phyloP scores from a whole-genome alignment of 2,113 vertebrate species.

The Sander lucioperca region DNA sequence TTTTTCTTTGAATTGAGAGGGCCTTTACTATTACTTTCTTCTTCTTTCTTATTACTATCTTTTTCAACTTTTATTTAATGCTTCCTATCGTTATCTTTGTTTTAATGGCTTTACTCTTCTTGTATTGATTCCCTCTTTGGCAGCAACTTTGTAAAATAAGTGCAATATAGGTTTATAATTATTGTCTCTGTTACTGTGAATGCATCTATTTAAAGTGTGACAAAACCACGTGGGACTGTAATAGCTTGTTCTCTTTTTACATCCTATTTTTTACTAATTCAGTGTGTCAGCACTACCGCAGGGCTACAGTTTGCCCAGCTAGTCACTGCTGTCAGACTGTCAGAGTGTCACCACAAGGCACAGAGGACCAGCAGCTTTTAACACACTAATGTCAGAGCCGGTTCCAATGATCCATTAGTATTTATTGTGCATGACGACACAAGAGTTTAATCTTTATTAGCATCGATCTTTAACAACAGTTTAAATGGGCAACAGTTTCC shows the following conservation, averaged over 20 bases:
- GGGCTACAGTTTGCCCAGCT: conserved; percentile 38
- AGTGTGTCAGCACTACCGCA: conserved; percentile 37
- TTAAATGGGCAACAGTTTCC: conserved; percentile 24
- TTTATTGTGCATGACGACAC: conserved; percentile 22
- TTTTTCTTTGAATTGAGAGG: background rate
- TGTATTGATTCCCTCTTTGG: background rate
- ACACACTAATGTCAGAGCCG: conserved; percentile 28
- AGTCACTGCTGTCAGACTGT: conserved; percentile 54
- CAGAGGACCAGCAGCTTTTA: conserved; percentile 44
- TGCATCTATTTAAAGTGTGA: conserved; percentile 24
- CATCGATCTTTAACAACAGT: conserved; percentile 14
- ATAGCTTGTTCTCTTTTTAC: conserved; percentile 18
- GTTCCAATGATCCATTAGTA: conserved; percentile 39
- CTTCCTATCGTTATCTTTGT: background rate
- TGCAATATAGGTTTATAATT: background rate
- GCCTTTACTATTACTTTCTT: background rate
- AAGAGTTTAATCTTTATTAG: conserved; percentile 14
- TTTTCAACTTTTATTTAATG: background rate
- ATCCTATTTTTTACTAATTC: conserved; percentile 35
- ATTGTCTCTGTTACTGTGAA: background rate
- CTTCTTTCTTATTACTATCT: background rate
- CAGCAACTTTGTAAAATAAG: background rate
- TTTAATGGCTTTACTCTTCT: background rate
- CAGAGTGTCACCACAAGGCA: conserved; percentile 26
- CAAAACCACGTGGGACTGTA: conserved; percentile 7